Percentiles rank a stretch among this genome's conserved stretches.
Conservation (phyloP, 23 tunicate genomes). For the Botrylloides violaceus region DNA sequence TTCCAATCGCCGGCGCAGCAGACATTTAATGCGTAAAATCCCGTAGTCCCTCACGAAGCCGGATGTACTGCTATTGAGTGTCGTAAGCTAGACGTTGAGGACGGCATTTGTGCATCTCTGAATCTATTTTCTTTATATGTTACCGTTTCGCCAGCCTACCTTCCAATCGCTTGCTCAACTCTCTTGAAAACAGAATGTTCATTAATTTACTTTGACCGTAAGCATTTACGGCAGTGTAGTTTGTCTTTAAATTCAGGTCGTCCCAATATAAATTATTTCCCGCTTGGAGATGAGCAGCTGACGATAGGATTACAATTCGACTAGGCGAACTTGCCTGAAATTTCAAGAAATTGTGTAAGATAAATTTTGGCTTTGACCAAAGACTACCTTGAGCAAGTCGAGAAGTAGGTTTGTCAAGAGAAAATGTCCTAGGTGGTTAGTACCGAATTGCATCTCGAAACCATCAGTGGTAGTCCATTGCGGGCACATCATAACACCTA, state of each 20-base stretch:
- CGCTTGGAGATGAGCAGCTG: neutral
- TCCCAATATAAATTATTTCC: constrained; percentile 13
- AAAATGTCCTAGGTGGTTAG: constrained; percentile 31
- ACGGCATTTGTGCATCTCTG: no score
- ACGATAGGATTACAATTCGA: constrained; percentile 18
- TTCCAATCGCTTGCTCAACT: constrained; percentile 17
- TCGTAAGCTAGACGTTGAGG: no score
- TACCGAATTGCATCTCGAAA: constrained; percentile 30
- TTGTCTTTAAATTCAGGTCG: constrained; percentile 18
- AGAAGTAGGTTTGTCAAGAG: constrained; percentile 27
- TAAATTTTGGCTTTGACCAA: no score
- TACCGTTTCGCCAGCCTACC: no score
- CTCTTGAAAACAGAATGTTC: constrained; percentile 20
- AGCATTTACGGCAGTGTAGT: constrained; percentile 11
- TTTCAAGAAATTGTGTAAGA: no score
- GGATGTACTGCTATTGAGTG: no score
- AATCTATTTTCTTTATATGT: no score
- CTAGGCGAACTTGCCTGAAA: constrained; percentile 35
- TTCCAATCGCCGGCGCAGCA: no score
- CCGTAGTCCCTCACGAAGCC: no score
- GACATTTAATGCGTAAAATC: no score
- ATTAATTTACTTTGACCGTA: constrained; percentile 24
- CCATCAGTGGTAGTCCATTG: constrained; percentile 26
- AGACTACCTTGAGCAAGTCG: constrained; percentile 12
- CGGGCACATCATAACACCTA: constrained; percentile 26